A percentile compares a stretch with the other conserved stretches of the same genome.
Evolutionary conservation across 2,113 vertebrate genomes (phyloP).

Genomic region (Isurus oxyrinchus): DNA sequence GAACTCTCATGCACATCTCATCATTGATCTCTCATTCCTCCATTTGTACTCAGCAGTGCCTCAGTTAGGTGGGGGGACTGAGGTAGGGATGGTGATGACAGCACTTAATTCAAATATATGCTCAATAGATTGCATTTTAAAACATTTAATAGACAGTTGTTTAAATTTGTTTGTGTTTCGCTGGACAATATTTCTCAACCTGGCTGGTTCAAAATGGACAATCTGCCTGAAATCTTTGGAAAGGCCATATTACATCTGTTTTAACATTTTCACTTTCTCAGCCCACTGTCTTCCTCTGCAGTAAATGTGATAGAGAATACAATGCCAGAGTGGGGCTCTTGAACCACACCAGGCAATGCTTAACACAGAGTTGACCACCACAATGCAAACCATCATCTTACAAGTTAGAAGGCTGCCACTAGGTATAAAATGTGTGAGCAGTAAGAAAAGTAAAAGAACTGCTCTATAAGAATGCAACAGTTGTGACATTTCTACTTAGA

Average conservation of each 20-base stretch:
- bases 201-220: neutral
- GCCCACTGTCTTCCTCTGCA: neutral
- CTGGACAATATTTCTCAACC: neutral
- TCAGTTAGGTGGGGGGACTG: too few species aligned
- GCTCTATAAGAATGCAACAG: neutral
- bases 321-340: too few species aligned
- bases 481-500: neutral
- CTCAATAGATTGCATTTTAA: neutral
- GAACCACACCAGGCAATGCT: too few species aligned
- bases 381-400: neutral
- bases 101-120: neutral
- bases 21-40: neutral
- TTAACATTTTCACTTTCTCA: neutral
- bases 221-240: neutral
- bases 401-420: too few species aligned
- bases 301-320: neutral
- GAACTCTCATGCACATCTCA: neutral
- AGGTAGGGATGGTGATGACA: neutral
- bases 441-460: neutral
- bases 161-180: neutral
- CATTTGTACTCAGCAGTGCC: neutral
- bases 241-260: neutral
- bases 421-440: neutral
- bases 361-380: neutral
- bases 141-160: neutral